Evolutionary conservation across 35 echinoderm and acorn worm genomes (phyloP).

Genomic region (Acanthaster planci): DNA sequence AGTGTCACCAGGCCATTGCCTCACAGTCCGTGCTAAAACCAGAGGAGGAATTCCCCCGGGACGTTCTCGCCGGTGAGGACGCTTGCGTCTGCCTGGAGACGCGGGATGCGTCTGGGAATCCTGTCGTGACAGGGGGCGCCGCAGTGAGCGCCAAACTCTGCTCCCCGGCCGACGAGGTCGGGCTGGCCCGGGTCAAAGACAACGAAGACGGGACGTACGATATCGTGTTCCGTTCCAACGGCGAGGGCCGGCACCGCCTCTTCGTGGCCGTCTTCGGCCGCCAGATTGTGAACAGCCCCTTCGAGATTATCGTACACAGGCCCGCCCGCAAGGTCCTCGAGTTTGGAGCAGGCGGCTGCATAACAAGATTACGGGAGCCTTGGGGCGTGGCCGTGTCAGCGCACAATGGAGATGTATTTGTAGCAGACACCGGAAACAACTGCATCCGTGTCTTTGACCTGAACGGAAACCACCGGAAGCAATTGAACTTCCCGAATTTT

Average conservation of each 20-base stretch:
- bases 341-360: conserved; percentile 20
- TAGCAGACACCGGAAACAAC: conserved; percentile 93
- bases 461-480: conserved; percentile 73
- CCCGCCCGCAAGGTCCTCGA: conserved; percentile 57
- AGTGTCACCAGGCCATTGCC: conserved; percentile 42
- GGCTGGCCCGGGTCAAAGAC: conserved; percentile 80
- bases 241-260: conserved; percentile 79
- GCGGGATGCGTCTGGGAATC: conserved; percentile 45
- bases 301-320: conserved; percentile 70
- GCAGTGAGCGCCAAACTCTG: conserved; percentile 86
- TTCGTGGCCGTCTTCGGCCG: conserved; percentile 77
- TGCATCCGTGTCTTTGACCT: conserved; percentile 85
- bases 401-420: conserved; percentile 66
- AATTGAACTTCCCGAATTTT: conserved; percentile 75
- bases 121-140: conserved; percentile 51
- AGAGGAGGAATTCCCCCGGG: conserved; percentile 31
- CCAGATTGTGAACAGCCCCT: conserved; percentile 80
- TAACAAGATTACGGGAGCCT: conserved; percentile 66
- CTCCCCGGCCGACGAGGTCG: conserved; percentile 84
- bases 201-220: conserved; percentile 81
- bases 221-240: conserved; percentile 77
- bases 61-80: conserved; percentile 64
- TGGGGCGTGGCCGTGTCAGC: conserved; percentile 90
- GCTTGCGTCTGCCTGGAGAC: conserved; percentile 62
- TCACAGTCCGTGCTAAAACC: conserved; percentile 29